A percentile compares a stretch with the other conserved stretches of the same genome.
These are phyloP conservation scores for Chinchilla lanigera DNA, from an alignment of 2,113 vertebrate genomes.

Conservation along the genomic window DNA sequence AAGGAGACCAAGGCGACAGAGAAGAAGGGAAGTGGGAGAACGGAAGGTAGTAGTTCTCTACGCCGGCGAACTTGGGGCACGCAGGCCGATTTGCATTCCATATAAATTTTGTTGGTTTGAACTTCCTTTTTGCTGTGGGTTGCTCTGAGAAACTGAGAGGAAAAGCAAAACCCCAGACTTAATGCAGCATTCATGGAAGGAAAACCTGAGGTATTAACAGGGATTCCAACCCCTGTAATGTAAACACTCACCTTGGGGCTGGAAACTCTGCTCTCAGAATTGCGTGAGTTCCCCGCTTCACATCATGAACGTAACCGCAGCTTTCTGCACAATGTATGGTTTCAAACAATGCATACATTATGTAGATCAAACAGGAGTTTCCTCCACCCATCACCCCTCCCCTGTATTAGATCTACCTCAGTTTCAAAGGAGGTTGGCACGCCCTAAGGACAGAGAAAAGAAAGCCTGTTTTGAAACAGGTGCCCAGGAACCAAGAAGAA, in stretches of 20 bases:
- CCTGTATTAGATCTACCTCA: conserved; percentile 32
- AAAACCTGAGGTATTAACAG: background rate
- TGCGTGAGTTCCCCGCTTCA: conserved; percentile 49
- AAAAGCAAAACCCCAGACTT: conserved; percentile 21
- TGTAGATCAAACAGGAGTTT: conserved; percentile 21
- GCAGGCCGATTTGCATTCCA: background rate
- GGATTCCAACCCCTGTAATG: conserved; percentile 36
- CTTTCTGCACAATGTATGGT: background rate
- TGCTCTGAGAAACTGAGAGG: conserved; percentile 44
- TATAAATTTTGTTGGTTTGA: background rate
- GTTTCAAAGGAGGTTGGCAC: conserved; percentile 19
- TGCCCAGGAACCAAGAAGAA: conserved; percentile 58
- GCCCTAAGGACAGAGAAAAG: conserved; percentile 7
- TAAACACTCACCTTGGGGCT: conserved; percentile 47
- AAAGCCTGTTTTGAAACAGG: conserved; percentile 62
- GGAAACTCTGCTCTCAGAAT: conserved; percentile 38
- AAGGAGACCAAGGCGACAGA: background rate
- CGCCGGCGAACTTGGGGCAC: background rate
- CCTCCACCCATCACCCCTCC: background rate
- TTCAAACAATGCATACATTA: conserved; percentile 67
- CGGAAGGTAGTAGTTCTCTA: background rate
- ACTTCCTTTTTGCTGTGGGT: conserved; percentile 5
- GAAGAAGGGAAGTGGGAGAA: conserved; percentile 47
- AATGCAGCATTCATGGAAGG: background rate
- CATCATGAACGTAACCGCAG: conserved; percentile 18